phyloP scores from a whole-genome alignment of 2,888 invertebrate genomes.

The Eulithis prunata region DNA sequence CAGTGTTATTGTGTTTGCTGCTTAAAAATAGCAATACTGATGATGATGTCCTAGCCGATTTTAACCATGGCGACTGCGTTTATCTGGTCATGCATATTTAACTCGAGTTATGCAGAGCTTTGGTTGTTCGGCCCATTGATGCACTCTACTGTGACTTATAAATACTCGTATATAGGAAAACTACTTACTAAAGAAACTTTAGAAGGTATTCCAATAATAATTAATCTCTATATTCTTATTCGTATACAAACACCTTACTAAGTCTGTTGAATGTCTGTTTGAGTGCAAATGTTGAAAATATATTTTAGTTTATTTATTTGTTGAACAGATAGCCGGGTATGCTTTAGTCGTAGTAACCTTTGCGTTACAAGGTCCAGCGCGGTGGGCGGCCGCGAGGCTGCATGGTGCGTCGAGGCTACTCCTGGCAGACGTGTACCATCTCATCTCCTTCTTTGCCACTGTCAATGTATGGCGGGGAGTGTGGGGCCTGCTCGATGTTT shows the following conservation, averaged over 20 bases:
- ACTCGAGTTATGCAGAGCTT: no score
- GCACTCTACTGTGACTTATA: no score
- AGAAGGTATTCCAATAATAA: no score
- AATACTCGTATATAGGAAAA: no score
- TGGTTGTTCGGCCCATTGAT: no score
- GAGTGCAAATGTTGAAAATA: background rate
- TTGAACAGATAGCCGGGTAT: slow-evolving; percentile 88
- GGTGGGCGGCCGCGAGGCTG: slow-evolving; percentile 87
- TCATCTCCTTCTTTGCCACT: slow-evolving; percentile 91
- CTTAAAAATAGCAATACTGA: slow-evolving; percentile 11
- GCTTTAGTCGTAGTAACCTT: slow-evolving; percentile 89
- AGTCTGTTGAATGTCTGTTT: no score
- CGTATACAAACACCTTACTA: no score
- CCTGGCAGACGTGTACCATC: slow-evolving; percentile 90
- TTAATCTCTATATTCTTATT: no score
- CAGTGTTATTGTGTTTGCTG: background rate
- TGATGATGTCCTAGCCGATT: no score
- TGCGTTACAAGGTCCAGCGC: slow-evolving; percentile 89
- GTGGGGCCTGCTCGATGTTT: slow-evolving; percentile 92
- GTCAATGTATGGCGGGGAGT: slow-evolving; percentile 95
- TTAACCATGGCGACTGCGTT: no score
- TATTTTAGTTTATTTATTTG: slow-evolving; percentile 10
- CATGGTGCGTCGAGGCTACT: slow-evolving; percentile 87
- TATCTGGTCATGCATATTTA: no score
- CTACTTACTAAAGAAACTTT: no score